phyloP scores from a whole-genome alignment of 2,113 vertebrate species.

The Myiozetetes cayanensis region DNA sequence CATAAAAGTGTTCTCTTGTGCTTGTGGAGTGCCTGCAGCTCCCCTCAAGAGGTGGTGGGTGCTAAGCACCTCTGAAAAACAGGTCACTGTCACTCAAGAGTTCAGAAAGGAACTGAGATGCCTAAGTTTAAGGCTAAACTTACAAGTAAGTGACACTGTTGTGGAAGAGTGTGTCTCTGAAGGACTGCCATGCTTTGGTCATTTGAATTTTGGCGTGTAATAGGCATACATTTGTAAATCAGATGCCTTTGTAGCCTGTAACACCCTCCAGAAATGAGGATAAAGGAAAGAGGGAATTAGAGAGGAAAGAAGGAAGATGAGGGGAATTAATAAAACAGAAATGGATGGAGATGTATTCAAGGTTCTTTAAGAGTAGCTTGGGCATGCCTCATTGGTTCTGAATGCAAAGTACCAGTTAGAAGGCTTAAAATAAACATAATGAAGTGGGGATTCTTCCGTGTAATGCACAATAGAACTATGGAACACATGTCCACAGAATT shows the following conservation, averaged over 20 bases:
- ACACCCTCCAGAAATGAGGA: neutral
- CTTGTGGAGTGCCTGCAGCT: neutral
- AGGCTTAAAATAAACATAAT: neutral
- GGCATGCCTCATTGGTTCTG: neutral
- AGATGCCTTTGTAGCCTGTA: neutral
- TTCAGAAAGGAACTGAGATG: neutral
- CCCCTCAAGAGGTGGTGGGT: neutral
- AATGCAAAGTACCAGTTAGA: neutral
- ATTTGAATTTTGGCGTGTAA: neutral
- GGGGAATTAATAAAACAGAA: neutral
- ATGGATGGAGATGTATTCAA: neutral
- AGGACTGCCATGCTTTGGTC: neutral
- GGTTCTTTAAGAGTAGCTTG: neutral
- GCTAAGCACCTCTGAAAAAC: slow-evolving; percentile 21
- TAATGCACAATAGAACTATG: neutral
- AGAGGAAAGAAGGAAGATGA: neutral
- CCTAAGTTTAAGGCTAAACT: neutral
- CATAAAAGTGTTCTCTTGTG: slow-evolving; percentile 47
- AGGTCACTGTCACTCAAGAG: neutral
- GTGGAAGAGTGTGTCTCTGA: neutral
- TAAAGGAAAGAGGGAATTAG: neutral
- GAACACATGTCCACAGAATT: neutral
- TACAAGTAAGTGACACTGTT: neutral
- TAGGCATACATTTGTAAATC: neutral
- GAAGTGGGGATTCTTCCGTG: neutral